phyloP scores from a whole-genome alignment of 2,797 vertebrate genomes.

The Carduelis carduelis region DNA sequence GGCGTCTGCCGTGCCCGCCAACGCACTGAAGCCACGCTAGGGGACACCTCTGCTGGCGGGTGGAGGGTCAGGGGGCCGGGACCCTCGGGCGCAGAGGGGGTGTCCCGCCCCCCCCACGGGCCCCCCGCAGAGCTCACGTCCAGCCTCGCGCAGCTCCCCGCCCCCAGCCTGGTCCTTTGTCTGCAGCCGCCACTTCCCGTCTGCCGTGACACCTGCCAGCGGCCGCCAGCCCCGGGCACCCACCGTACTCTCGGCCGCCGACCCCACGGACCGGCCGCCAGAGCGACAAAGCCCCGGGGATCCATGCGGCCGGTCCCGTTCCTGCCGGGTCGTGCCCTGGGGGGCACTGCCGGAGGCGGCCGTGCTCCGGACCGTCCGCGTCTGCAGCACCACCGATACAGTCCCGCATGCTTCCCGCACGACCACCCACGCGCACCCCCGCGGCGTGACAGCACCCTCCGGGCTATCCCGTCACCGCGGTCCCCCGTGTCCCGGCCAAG shows the following conservation, averaged over 20 bases:
- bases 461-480: neutral
- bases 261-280: neutral
- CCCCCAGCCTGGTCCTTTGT: constrained; percentile 56
- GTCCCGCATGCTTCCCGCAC: neutral
- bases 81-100: neutral
- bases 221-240: neutral
- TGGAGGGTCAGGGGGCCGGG: neutral
- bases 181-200: constrained; percentile 48
- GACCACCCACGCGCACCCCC: neutral
- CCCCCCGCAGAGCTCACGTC: neutral
- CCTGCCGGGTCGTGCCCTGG: neutral
- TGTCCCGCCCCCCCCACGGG: neutral
- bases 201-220: constrained; percentile 38
- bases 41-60: neutral
- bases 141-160: constrained; percentile 2
- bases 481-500: neutral
- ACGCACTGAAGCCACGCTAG: no score
- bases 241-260: neutral
- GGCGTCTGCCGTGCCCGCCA: neutral
- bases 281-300: neutral
- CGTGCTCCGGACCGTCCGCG: neutral
- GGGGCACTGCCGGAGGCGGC: neutral
- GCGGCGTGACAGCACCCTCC: neutral
- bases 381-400: neutral
- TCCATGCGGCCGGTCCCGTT: neutral